Evolutionary conservation across 2,113 vertebrate species (phyloP).

Genomic region (Zosterops japonicus): DNA sequence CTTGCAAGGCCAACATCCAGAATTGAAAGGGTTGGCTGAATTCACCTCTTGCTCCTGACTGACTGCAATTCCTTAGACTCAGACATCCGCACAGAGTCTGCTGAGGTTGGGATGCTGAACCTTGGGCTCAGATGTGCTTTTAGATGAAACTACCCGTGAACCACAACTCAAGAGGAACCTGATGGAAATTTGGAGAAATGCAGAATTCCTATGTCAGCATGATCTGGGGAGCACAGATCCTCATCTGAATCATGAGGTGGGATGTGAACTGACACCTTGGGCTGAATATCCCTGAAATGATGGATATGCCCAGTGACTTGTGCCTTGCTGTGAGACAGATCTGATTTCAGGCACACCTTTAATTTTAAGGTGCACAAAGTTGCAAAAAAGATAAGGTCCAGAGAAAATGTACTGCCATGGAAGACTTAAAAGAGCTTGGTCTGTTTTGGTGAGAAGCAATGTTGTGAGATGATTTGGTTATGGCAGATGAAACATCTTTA

Average conservation of each 20-base stretch:
- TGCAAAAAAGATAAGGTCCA: not conserved
- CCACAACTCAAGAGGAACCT: not conserved
- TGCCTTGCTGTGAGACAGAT: not conserved
- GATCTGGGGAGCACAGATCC: not conserved
- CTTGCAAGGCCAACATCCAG: not conserved
- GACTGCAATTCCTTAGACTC: not conserved
- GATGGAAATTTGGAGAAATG: not conserved
- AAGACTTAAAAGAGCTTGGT: not conserved
- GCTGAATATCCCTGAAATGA: not conserved
- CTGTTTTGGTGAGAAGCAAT: not conserved
- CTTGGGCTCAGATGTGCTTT: not conserved
- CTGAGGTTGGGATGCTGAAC: not conserved
- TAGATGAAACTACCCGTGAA: not conserved
- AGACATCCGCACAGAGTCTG: not conserved
- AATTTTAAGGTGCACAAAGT: not conserved
- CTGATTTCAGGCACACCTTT: not conserved
- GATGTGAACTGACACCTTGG: not conserved
- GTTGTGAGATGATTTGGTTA: not conserved
- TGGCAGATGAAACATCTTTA: not conserved
- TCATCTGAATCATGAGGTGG: not conserved
- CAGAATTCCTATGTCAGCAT: not conserved
- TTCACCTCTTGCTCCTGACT: conserved; percentile 28
- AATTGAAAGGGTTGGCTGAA: conserved; percentile 1
- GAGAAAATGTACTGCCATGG: not conserved
- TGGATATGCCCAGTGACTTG: not conserved